Conservation (phyloP, 2,888 invertebrate species). For the Ceramica pisi region DNA sequence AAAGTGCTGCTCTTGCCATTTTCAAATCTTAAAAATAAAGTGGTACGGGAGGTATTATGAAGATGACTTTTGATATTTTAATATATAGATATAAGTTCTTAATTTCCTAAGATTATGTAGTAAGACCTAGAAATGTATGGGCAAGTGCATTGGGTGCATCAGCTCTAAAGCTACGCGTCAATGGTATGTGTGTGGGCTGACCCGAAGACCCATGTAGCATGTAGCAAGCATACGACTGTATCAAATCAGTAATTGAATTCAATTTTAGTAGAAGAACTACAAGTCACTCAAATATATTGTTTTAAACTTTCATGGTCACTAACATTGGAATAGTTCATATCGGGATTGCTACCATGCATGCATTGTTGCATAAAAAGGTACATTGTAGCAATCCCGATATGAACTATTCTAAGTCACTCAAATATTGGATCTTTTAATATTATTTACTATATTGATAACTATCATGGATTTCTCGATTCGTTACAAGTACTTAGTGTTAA, state of each 20-base stretch:
- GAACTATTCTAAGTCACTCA: no score
- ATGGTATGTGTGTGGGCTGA: slow-evolving; percentile 23
- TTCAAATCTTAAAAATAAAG: no score
- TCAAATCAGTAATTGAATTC: slow-evolving; percentile 9
- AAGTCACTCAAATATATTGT: not conserved
- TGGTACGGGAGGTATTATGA: no score
- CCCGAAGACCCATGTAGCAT: slow-evolving; percentile 19
- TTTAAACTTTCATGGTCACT: no score
- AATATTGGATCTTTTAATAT: not conserved
- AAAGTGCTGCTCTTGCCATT: no score
- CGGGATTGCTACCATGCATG: no score
- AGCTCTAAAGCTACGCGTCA: slow-evolving; percentile 16
- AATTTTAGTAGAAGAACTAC: slow-evolving; percentile 15
- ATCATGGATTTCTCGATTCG: no score
- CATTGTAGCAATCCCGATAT: no score
- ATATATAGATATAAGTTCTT: no score
- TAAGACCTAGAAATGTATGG: slow-evolving; percentile 13
- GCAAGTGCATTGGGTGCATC: slow-evolving; percentile 41
- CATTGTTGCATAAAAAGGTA: no score
- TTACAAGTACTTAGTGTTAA: not conserved
- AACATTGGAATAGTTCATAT: no score
- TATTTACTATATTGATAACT: not conserved
- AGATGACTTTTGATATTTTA: no score
- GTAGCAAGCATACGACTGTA: slow-evolving; percentile 35
- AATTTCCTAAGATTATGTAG: not conserved